A percentile compares a stretch with the other conserved stretches of the same genome.
These are phyloP conservation scores for Megaceryle alcyon DNA, from an alignment of 2,797 vertebrate species.

Conservation along the genomic window DNA sequence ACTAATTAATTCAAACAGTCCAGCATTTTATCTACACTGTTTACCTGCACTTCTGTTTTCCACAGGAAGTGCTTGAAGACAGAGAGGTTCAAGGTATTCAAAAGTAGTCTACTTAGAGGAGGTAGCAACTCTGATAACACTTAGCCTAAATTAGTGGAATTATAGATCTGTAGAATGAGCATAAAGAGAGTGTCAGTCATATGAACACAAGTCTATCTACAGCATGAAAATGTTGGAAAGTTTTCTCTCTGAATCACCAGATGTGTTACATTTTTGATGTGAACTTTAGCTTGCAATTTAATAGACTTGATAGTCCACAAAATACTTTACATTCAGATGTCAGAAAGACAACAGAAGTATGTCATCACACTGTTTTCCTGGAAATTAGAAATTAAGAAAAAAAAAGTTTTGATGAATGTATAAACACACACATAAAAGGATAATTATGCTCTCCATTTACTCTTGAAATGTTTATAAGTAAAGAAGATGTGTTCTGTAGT, in stretches of 20 bases:
- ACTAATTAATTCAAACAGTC: not conserved
- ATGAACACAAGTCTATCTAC: not conserved
- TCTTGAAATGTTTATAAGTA: not conserved
- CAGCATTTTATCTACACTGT: not conserved
- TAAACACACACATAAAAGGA: not conserved
- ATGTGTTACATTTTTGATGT: not conserved
- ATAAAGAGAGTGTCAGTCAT: not conserved
- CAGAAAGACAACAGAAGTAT: not conserved
- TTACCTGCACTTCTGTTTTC: not conserved
- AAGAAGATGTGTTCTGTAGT: not conserved
- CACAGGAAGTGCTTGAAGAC: not conserved
- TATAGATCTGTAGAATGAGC: not conserved
- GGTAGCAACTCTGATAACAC: not conserved
- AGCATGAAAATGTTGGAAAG: not conserved
- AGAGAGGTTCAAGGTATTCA: not conserved
- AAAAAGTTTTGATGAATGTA: not conserved
- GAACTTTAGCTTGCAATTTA: not conserved
- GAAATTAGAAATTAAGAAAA: not conserved
- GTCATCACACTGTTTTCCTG: not conserved
- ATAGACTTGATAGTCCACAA: not conserved
- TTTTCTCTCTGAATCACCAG: not conserved
- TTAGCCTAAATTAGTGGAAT: not conserved
- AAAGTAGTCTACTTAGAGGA: not conserved
- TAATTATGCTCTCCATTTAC: not conserved
- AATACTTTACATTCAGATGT: not conserved